Conservation (phyloP, 2,797 vertebrate genomes). For the Catharus ustulatus region DNA sequence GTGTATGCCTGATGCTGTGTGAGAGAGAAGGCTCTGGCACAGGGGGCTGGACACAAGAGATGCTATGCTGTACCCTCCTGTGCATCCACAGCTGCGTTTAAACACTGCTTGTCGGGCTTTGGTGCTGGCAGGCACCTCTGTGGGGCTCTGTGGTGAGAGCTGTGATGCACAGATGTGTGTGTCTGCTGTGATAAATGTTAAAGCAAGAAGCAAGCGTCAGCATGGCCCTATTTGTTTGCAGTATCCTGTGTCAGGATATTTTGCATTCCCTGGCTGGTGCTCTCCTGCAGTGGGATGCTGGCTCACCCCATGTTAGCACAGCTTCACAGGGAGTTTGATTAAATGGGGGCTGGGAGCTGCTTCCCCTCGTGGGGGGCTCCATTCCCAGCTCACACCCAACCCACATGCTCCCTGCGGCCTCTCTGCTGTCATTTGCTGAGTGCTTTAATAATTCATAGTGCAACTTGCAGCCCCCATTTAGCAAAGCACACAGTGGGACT, state of each 20-base stretch:
- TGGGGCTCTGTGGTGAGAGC: not conserved
- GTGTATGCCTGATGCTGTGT: not conserved
- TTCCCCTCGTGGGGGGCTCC: not conserved
- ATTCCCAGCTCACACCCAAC: not conserved
- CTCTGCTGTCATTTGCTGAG: not conserved
- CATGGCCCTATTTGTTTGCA: not conserved
- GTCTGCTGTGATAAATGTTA: not conserved
- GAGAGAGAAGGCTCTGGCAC: not conserved
- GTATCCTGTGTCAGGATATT: not conserved
- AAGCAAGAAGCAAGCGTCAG: not conserved
- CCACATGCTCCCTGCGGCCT: not conserved
- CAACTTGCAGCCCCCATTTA: not conserved
- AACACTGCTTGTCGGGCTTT: not conserved
- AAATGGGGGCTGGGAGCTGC: not conserved
- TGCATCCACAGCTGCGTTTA: not conserved
- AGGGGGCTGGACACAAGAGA: not conserved
- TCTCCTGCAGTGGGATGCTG: not conserved
- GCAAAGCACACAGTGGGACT: not conserved
- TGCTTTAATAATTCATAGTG: constrained; percentile 33
- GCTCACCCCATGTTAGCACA: not conserved
- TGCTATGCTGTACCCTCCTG: not conserved
- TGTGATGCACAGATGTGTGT: not conserved
- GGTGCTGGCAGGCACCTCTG: not conserved
- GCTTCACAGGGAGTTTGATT: not conserved
- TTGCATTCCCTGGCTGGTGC: not conserved